A percentile compares a stretch with the other conserved stretches of the same genome.
Conservation (phyloP, 1,140 invertebrate genomes). For the Kradibia gibbosae region DNA sequence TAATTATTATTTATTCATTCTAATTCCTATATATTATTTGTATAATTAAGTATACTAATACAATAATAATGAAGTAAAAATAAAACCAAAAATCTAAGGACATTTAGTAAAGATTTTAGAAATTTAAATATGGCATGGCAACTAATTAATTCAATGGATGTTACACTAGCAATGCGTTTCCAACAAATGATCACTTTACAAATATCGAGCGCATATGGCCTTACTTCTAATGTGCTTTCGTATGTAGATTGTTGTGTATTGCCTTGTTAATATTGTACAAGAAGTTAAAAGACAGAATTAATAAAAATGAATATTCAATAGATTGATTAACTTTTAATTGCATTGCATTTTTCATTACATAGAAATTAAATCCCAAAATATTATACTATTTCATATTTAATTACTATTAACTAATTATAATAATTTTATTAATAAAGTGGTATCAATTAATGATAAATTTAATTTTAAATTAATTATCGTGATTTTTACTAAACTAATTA, state of each 20-base stretch:
- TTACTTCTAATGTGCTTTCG: not conserved
- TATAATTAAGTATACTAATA: too few relatives aligned
- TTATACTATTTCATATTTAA: too few relatives aligned
- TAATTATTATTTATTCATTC: too few relatives aligned
- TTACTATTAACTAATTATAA: too few relatives aligned
- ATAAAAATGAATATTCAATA: slow-evolving; percentile 35
- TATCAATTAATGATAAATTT: too few relatives aligned
- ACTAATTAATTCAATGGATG: slow-evolving; percentile 21
- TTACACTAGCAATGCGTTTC: not conserved
- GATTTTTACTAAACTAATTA: too few relatives aligned
- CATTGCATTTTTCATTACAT: not conserved
- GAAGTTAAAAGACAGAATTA: not conserved
- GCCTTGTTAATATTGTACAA: slow-evolving; percentile 16
- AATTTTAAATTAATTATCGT: too few relatives aligned
- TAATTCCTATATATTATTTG: too few relatives aligned
- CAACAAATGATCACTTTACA: not conserved
- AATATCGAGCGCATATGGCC: not conserved
- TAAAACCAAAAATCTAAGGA: not conserved
- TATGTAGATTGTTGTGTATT: not conserved
- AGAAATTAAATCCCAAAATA: too few relatives aligned
- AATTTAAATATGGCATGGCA: slow-evolving; percentile 25
- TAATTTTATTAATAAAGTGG: too few relatives aligned
- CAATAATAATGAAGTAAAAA: too few relatives aligned
- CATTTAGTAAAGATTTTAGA: not conserved
- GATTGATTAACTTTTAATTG: slow-evolving; percentile 45